These are phyloP conservation scores for Eupithecia centaureata DNA, from an alignment of 2,888 invertebrate species.

Conservation along the genomic window DNA sequence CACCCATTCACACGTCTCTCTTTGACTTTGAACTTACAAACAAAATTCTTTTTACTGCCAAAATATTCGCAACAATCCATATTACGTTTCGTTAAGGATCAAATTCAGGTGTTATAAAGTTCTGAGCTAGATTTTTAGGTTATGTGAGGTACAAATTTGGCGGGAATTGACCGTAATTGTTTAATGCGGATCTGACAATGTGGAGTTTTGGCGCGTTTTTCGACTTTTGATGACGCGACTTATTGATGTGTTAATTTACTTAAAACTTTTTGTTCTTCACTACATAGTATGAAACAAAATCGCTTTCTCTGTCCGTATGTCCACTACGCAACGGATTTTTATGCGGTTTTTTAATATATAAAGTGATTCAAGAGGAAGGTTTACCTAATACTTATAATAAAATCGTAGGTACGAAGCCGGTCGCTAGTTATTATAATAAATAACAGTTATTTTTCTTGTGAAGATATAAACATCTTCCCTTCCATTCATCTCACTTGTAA, in stretches of 20 bases:
- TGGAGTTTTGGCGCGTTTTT: constrained; percentile 9
- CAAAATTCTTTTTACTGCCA: not conserved
- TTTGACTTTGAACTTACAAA: constrained; percentile 12
- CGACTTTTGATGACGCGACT: not conserved
- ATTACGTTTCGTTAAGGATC: not conserved
- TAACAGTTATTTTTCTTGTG: no score
- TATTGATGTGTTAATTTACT: not conserved
- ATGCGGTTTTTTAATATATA: no score
- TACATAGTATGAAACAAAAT: no score
- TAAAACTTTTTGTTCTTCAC: no score
- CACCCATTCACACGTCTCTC: constrained; percentile 10
- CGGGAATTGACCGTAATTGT: constrained; percentile 74
- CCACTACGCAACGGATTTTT: no score
- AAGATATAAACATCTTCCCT: no score
- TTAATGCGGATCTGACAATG: constrained; percentile 54
- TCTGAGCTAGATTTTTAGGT: constrained; percentile 19
- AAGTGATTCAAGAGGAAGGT: no score
- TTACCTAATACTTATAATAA: no score
- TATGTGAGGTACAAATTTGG: constrained; percentile 49
- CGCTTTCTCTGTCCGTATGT: no score
- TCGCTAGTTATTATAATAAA: no score
- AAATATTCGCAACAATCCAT: not conserved
- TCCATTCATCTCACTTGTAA: no score
- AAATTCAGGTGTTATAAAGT: constrained; percentile 12
- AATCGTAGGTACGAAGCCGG: no score